Percentiles rank a stretch among this genome's conserved stretches.
Evolutionary conservation across 2,113 vertebrate species (phyloP).

Genomic region (Heteronetta atricapilla): DNA sequence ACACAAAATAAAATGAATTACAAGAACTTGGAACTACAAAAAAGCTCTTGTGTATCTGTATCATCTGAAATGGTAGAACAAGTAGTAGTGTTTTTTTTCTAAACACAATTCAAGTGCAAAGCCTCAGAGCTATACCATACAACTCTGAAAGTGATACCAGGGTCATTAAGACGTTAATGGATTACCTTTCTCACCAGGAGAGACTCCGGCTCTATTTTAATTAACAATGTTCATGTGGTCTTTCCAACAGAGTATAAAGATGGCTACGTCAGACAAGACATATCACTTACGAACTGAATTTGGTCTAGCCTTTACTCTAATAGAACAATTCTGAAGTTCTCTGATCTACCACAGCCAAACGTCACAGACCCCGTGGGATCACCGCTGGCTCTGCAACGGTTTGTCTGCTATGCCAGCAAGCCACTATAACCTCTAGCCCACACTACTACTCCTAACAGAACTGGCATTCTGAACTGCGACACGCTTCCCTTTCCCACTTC

Average conservation of each 20-base stretch:
- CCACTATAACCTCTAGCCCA: conserved; percentile 1
- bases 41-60: fast-evolving
- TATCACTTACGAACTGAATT: fast-evolving
- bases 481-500: not conserved
- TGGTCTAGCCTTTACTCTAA: not conserved
- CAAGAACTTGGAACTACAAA: not conserved
- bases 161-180: fast-evolving
- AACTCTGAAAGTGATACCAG: not conserved
- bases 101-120: fast-evolving
- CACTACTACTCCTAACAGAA: not conserved
- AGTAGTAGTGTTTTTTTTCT: not conserved
- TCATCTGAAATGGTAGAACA: not conserved
- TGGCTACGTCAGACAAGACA: not conserved
- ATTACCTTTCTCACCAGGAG: not conserved
- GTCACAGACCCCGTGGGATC: fast-evolving
- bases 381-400: not conserved
- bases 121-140: fast-evolving
- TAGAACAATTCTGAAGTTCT: fast-evolving
- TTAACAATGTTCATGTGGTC: fast-evolving
- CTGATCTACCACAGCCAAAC: not conserved
- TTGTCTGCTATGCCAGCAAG: not conserved
- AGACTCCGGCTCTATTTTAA: not conserved
- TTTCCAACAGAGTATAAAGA: fast-evolving
- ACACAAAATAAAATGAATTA: fast-evolving
- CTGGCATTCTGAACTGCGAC: not conserved